Conservation (phyloP, 2,888 invertebrate genomes). For the Synanthedon vespiformis region DNA sequence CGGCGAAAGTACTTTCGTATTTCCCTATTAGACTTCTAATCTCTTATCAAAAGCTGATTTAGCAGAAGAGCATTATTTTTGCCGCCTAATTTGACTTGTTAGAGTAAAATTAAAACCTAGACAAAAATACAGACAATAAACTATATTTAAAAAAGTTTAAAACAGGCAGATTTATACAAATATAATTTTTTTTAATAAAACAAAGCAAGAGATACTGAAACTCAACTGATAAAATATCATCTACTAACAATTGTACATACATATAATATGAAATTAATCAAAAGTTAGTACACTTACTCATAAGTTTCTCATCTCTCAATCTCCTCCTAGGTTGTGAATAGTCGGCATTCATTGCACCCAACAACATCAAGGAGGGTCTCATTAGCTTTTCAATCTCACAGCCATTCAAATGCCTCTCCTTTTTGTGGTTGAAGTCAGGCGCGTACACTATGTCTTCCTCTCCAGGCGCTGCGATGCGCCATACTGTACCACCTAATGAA, state of each 20-base stretch:
- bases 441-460: constrained; percentile 99
- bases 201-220: not conserved
- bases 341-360: constrained; percentile 95
- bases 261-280: not conserved
- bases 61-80: too few relatives aligned
- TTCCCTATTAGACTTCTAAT: not conserved
- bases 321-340: constrained; percentile 92
- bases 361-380: constrained; percentile 93
- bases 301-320: constrained; percentile 93
- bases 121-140: too few relatives aligned
- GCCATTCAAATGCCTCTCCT: constrained; percentile 96
- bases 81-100: too few relatives aligned
- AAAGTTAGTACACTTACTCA: constrained; percentile 75
- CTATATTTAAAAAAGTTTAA: too few relatives aligned
- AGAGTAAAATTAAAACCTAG: too few relatives aligned
- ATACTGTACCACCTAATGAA: constrained; percentile 98
- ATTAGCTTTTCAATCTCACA: constrained; percentile 92
- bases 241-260: not conserved
- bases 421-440: constrained; percentile 98
- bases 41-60: too few relatives aligned
- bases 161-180: too few relatives aligned
- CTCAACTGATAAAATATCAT: not conserved
- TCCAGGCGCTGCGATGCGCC: constrained; percentile 98
- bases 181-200: not conserved
- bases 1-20: too few relatives aligned